Base-by-base conservation (phyloP, 2,113 vertebrate genomes). In the Bujurquina vittata region DNA sequence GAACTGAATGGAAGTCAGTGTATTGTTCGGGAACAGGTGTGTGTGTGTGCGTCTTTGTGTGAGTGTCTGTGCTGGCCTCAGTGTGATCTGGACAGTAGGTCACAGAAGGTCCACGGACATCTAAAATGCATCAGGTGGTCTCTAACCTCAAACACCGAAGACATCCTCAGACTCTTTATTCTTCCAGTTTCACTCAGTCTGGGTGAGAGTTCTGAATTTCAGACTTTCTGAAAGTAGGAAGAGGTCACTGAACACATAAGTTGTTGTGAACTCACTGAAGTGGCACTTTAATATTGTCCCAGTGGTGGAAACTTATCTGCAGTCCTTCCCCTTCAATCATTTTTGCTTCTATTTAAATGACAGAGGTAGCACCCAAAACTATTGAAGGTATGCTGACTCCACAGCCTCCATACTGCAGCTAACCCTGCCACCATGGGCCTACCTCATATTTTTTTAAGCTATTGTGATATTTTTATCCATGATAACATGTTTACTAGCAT, bases 41-140 rank as follows among this genome's bases (percentile, higher is more conserved):
- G 29, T 72, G 65, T 52, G 10, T 26, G 9, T 72, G 20, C 31
- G 10, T 26, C 17, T 72, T 29, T 72, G 65, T 52, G 20, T 31
- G 22, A 29, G 65, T 52, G 17, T 69, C 43, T 20, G 23, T 69
- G 43, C 43, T 69, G 43, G 43, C 23, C 17, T 69, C 65, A 31
- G 23, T 69, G 43, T 72, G 65, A 49, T 52, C 65, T 72, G 65
- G 65, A 52, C 23, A 72, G 65, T 23, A 72, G 65, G 65, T 46
- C 17, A 22, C 65, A 69, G 23, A 69, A 31, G 65, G 23, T 31
- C 65, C 43, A 72, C 7, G 23, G 23, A 72, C 23, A 72, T 72
- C 9, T 23, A 72, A 31, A 72, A 52, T 52, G 17, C 29, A 69
- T 46, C 10, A 69, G 29, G 23, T 52, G 65, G 23, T 3, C 43